Conservation (phyloP, 2,888 invertebrate genomes). For the Tetheella fluctuosa region DNA sequence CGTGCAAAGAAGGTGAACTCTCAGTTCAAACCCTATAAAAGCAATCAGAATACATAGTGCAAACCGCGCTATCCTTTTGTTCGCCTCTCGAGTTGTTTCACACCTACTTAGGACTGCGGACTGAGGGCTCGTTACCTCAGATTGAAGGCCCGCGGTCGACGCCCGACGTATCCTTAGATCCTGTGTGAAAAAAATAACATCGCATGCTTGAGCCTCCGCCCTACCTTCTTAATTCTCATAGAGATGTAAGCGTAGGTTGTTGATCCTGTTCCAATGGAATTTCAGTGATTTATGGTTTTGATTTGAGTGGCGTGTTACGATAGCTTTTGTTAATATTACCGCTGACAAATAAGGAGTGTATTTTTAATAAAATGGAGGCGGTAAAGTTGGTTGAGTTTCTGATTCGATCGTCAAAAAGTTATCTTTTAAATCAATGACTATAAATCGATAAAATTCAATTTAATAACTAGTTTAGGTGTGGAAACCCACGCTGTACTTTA, state of each 20-base stretch:
- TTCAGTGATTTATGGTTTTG: neutral
- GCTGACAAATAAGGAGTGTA: neutral
- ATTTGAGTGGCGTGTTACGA: neutral
- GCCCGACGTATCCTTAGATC: constrained; percentile 62
- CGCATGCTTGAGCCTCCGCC: constrained; percentile 17
- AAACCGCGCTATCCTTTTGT: constrained; percentile 64
- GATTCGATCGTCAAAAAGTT: no score
- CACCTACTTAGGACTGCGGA: constrained; percentile 73
- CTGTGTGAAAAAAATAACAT: constrained; percentile 44
- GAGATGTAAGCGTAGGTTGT: constrained; percentile 17
- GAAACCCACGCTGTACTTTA: no score
- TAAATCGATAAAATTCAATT: no score
- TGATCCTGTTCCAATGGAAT: constrained; percentile 17
- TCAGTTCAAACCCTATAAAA: constrained; percentile 30
- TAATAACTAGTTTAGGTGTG: no score
- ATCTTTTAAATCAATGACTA: no score
- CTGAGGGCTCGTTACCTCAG: constrained; percentile 71
- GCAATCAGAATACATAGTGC: constrained; percentile 36
- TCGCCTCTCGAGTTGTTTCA: constrained; percentile 69
- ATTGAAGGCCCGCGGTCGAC: constrained; percentile 78
- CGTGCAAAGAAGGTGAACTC: constrained; percentile 10
- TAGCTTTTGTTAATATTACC: neutral
- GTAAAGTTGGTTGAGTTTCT: no score
- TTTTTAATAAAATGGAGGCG: no score
- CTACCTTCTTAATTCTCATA: constrained; percentile 24